Conservation (phyloP, 1,140 invertebrate genomes). For the Patella vulgata region DNA sequence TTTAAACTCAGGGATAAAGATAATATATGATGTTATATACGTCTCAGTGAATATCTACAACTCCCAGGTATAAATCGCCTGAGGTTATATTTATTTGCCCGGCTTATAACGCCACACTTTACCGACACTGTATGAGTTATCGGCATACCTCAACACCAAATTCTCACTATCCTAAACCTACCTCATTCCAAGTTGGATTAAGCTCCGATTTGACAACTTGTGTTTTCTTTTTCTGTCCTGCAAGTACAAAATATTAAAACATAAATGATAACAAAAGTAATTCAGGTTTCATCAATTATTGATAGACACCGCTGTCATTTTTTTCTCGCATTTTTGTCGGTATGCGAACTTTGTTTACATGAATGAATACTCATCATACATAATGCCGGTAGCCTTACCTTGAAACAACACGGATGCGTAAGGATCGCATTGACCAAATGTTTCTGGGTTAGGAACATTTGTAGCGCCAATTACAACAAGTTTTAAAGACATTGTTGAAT, state of each 20-base stretch:
- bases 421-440: slow-evolving; percentile 63
- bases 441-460: slow-evolving; percentile 63
- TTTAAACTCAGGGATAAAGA: no score
- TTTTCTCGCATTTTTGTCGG: no score
- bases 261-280: background rate
- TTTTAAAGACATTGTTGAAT: slow-evolving; percentile 46
- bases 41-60: no score
- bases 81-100: no score
- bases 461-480: slow-evolving; percentile 53
- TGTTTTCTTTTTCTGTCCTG: slow-evolving; percentile 63
- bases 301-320: no score
- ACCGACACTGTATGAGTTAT: no score
- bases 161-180: slow-evolving; percentile 31
- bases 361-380: no score
- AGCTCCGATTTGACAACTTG: slow-evolving; percentile 52
- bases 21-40: no score
- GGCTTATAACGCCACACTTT: no score
- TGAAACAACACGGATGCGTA: slow-evolving; percentile 57
- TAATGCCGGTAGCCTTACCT: slow-evolving; percentile 44
- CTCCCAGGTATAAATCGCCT: no score
- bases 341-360: no score
- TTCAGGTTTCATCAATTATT: background rate
- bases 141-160: no score
- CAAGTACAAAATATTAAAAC: slow-evolving; percentile 24
- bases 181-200: slow-evolving; percentile 63